Percentiles rank a stretch among this genome's conserved stretches.
phyloP scores from a whole-genome alignment of 2,113 vertebrate genomes.

The Gadus chalcogrammus region DNA sequence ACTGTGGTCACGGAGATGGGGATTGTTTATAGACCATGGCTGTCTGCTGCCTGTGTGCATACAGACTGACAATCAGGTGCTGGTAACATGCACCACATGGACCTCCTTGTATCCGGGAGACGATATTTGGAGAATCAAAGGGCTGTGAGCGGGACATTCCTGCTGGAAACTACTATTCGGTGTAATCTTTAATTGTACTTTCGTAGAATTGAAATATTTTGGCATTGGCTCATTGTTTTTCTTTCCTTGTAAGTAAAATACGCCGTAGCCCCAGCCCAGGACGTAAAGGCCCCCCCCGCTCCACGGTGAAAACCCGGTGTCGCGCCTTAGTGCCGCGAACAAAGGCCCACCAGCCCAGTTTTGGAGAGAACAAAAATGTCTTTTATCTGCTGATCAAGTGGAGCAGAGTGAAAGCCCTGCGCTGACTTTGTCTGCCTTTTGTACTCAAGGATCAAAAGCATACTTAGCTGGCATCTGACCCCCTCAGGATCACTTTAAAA shows the following conservation, averaged over 20 bases:
- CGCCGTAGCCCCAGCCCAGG: background rate
- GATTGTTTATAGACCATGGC: slow-evolving; percentile 50
- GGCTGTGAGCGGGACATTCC: slow-evolving; percentile 42
- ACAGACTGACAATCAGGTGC: slow-evolving; percentile 44
- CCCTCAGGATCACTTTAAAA: slow-evolving; percentile 23
- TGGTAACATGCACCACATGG: slow-evolving; percentile 60
- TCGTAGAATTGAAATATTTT: slow-evolving; percentile 21
- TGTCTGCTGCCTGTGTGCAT: slow-evolving; percentile 36
- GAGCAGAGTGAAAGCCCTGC: slow-evolving; percentile 21
- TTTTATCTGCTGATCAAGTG: slow-evolving; percentile 36
- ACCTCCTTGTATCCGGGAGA: slow-evolving; percentile 41
- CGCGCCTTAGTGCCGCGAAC: background rate
- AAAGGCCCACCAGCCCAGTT: slow-evolving; percentile 20
- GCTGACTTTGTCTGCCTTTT: slow-evolving; percentile 37
- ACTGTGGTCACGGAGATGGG: slow-evolving; percentile 48
- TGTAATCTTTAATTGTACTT: slow-evolving; percentile 32
- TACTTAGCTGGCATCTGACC: slow-evolving; percentile 38
- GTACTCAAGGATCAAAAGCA: slow-evolving; percentile 49
- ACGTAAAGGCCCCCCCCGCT: slow-evolving; percentile 3
- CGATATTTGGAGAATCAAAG: slow-evolving; percentile 56
- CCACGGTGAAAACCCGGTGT: slow-evolving; percentile 4
- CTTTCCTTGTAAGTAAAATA: background rate
- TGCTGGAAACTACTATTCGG: slow-evolving; percentile 9
- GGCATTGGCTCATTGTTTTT: slow-evolving; percentile 11
- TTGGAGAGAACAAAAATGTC: slow-evolving; percentile 24